Evolutionary conservation across 1,140 invertebrate species (phyloP).

Genomic region (Meloidogyne exigua): DNA sequence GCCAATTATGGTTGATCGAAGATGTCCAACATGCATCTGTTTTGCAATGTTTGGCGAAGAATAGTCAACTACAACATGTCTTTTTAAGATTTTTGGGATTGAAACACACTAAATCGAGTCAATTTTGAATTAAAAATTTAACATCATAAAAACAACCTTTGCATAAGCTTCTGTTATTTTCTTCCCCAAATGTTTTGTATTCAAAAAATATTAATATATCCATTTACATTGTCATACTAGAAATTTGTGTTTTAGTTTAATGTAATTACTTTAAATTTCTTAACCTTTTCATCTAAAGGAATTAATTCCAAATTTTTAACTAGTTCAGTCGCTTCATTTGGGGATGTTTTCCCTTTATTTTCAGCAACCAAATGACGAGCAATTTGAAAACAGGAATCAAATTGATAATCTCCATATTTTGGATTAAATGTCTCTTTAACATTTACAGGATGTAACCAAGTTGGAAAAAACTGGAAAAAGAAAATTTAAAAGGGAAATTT

Average conservation of each 20-base stretch:
- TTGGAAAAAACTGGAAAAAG: constrained; percentile 45
- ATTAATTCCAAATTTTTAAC: constrained; percentile 64
- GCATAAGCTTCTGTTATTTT: constrained; percentile 71
- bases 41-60: constrained; percentile 99
- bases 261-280: constrained; percentile 72
- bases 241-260: too few species aligned
- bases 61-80: constrained; percentile 85
- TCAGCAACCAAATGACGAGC: constrained; percentile 66
- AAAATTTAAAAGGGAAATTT: too few species aligned
- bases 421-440: constrained; percentile 54
- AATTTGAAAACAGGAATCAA: constrained; percentile 86
- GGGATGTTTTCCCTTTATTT: constrained; percentile 69
- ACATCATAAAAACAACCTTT: constrained; percentile 48
- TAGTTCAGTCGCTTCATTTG: constrained; percentile 77
- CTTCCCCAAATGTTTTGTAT: constrained; percentile 71
- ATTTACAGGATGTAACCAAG: constrained; percentile 30
- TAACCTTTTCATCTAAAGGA: constrained; percentile 77
- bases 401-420: constrained; percentile 92
- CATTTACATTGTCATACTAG: constrained; percentile 77
- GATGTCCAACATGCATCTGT: constrained; percentile 99
- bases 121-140: background rate
- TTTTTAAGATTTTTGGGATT: constrained; percentile 70
- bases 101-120: constrained; percentile 56
- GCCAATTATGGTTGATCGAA: constrained; percentile 90
- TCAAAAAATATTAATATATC: constrained; percentile 90